Percentiles rank a stretch among this genome's conserved stretches.
Conservation (phyloP, 2,888 invertebrate species). For the Clitarchus hookeri region DNA sequence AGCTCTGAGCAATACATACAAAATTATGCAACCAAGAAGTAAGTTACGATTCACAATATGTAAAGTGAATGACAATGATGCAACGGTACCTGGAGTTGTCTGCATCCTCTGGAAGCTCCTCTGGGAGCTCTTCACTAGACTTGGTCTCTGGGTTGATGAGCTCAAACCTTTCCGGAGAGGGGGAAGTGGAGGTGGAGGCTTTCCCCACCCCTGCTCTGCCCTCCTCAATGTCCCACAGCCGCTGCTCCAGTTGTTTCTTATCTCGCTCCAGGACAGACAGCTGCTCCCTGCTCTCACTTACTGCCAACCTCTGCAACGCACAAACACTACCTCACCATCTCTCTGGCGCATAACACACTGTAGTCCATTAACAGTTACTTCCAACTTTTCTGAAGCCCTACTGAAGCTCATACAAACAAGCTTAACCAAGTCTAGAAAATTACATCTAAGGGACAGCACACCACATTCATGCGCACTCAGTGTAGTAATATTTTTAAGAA, state of each 20-base stretch:
- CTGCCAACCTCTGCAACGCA: not conserved
- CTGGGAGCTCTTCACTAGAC: not conserved
- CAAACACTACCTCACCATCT: not conserved
- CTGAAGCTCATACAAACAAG: no score
- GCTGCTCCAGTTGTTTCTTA: slow-evolving; percentile 58
- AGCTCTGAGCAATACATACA: no score
- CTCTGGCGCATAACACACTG: no score
- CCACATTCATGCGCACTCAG: no score
- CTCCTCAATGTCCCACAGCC: slow-evolving; percentile 32
- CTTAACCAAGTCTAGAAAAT: no score
- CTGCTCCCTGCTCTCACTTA: slow-evolving; percentile 56
- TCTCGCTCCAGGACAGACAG: slow-evolving; percentile 61
- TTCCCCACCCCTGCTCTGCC: slow-evolving; percentile 1
- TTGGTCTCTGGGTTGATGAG: slow-evolving; percentile 57
- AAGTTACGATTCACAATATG: not conserved
- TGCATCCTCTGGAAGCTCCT: not conserved
- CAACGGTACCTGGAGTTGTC: slow-evolving; percentile 17
- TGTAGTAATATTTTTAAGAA: no score
- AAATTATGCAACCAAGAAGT: no score
- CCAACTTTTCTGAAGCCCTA: no score
- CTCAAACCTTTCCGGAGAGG: slow-evolving; percentile 66
- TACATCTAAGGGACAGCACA: no score
- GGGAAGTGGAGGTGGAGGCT: slow-evolving; percentile 43
- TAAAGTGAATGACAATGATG: not conserved
- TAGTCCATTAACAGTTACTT: no score